A percentile compares a stretch with the other conserved stretches of the same genome.
Conservation (phyloP, 2,888 invertebrate species). For the Podotricha telesiphe region DNA sequence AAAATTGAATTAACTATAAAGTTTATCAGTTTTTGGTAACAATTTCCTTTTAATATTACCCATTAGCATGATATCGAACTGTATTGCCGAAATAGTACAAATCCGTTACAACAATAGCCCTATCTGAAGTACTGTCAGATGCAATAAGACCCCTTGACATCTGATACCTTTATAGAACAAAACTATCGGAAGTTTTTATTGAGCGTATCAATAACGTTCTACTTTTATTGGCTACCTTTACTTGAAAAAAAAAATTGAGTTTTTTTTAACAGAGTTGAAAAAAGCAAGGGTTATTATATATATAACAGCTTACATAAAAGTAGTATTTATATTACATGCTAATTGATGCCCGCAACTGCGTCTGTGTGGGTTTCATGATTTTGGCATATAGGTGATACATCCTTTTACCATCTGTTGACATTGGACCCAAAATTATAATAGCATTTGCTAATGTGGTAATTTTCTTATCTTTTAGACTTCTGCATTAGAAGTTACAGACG, state of each 20-base stretch:
- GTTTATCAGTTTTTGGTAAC: background rate
- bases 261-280: background rate
- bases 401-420: too few relatives aligned
- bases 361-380: too few relatives aligned
- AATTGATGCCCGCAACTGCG: too few relatives aligned
- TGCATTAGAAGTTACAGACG: too few relatives aligned
- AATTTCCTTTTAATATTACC: background rate
- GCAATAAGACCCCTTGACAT: constrained; percentile 51
- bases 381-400: too few relatives aligned
- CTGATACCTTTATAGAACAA: constrained; percentile 32
- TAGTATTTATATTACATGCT: background rate
- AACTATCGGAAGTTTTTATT: constrained; percentile 37
- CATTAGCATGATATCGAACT: background rate
- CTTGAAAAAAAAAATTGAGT: background rate
- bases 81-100: constrained; percentile 56
- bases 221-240: constrained; percentile 33
- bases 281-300: background rate
- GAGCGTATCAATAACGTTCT: constrained; percentile 32
- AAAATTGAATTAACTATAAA: too few relatives aligned
- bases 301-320: background rate
- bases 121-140: constrained; percentile 60
- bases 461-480: too few relatives aligned
- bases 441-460: too few relatives aligned
- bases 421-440: too few relatives aligned
- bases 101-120: constrained; percentile 54